Evolutionary conservation across 2,888 invertebrate species (phyloP).

Genomic region (Melinaea menophilus): DNA sequence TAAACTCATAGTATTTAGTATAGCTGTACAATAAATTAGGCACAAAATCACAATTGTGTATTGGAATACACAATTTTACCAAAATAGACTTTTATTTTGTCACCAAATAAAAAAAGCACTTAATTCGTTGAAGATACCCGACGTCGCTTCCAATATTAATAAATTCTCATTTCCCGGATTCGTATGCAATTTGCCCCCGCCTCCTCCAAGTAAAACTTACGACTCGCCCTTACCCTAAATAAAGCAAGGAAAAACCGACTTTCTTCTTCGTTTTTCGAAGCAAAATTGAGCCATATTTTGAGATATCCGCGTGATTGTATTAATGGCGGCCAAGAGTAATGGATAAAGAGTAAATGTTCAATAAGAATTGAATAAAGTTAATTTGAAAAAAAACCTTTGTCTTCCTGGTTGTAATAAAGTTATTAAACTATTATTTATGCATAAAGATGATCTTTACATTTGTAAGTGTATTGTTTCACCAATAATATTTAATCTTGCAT

Average conservation of each 20-base stretch:
- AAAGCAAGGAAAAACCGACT: constrained; percentile 48
- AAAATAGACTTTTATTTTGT: constrained; percentile 34
- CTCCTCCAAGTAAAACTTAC: constrained; percentile 67
- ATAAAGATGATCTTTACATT: no score
- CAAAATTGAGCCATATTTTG: constrained; percentile 56
- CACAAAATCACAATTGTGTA: background rate
- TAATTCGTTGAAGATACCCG: constrained; percentile 57
- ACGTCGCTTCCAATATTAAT: constrained; percentile 70
- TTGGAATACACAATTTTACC: constrained; percentile 1
- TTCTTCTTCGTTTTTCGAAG: constrained; percentile 51
- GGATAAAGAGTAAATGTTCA: background rate
- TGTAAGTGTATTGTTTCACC: no score
- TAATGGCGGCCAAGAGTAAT: constrained; percentile 29
- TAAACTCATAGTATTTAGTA: no score
- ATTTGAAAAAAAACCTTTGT: no score
- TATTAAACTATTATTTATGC: no score
- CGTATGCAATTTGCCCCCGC: constrained; percentile 70
- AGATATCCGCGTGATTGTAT: constrained; percentile 41
- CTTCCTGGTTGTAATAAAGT: no score
- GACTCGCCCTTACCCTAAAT: constrained; percentile 64
- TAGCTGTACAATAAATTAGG: no score
- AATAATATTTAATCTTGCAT: constrained; percentile 1
- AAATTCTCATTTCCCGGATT: constrained; percentile 74
- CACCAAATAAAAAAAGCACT: constrained; percentile 56
- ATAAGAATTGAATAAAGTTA: no score